Base-by-base conservation (phyloP, 1,140 invertebrate genomes). In the Nasonia longicornis region DNA sequence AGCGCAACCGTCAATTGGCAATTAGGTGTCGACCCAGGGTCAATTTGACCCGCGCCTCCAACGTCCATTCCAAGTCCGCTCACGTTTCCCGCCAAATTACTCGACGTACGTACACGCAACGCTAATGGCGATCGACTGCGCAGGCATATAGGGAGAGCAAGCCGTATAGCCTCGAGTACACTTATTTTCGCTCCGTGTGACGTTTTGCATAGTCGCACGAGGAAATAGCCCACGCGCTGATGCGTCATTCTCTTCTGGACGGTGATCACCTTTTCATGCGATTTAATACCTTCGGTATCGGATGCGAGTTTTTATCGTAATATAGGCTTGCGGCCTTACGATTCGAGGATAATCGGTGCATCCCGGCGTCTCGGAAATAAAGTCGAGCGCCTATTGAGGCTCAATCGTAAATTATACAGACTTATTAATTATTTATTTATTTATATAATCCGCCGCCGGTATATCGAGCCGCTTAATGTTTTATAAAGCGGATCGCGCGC, bases 1-100 rank as follows among this genome's bases (percentile, higher is more conserved):
- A 89, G 88, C 87, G 87, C 88, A 84, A 88, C 85, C 86, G 87
- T 89, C 89, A 90, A 91, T 90, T 90, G 88, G 86, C 89, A 91
- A 90, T 91, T 91, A 90, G 87, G 85, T 85, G 85, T 85, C 85
- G 85, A 87, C 85, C 85, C 82, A 85, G 87, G 88, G 88, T 88
- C 89, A 90, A 90, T 90, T 90, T 88, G 87, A 89, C 85, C 87
- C 87, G 88, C 86, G 86, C 86, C 88, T 88, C 84, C 82, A 85
- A 31, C 71, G 76, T 84, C 82, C 85, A 89, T 89, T 89, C 84
- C 76, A 80, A 89, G 84, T 89, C 86, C 72, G 71, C 86, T 90
- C 89, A 90, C 88, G 89, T 90, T 88, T 86, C 83, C 84, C 79
- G 83, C 81, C 82, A 89, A 90, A 89, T 89, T 89, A 86, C 83